Conservation (phyloP, 2,888 invertebrate genomes). For the Ditula angustiorana region DNA sequence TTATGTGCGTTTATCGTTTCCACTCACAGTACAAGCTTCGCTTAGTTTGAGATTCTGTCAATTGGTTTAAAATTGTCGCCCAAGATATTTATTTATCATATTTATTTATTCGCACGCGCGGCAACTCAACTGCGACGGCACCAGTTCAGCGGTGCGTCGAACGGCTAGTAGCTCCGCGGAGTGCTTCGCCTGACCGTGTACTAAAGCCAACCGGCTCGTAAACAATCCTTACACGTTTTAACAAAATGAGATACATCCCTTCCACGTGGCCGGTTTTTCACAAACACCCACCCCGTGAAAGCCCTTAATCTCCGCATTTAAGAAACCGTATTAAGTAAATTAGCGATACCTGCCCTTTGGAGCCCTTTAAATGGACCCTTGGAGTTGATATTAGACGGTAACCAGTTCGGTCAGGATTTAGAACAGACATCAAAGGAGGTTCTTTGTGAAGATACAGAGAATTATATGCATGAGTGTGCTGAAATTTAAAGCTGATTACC, state of each 20-base stretch:
- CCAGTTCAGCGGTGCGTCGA: no score
- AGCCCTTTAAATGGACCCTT: neutral
- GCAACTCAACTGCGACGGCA: no score
- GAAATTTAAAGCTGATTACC: neutral
- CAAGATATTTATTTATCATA: no score
- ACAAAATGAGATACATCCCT: slow-evolving; percentile 5
- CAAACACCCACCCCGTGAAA: slow-evolving; percentile 8
- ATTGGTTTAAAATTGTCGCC: no score
- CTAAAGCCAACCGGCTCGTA: neutral
- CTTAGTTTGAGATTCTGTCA: no score
- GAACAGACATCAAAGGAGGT: neutral
- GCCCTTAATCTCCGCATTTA: slow-evolving; percentile 14
- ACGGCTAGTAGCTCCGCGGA: no score
- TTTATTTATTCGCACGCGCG: no score
- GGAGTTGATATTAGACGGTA: neutral
- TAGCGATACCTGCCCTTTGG: slow-evolving; percentile 1
- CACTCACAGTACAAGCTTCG: no score
- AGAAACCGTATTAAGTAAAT: slow-evolving; percentile 21
- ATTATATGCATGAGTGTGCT: neutral
- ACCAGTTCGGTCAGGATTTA: neutral
- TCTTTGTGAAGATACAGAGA: no score
- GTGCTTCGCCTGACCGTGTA: no score
- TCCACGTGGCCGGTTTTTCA: slow-evolving; percentile 7
- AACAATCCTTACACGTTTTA: neutral
- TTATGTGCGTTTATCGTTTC: no score